phyloP scores from a whole-genome alignment of 2,113 vertebrate genomes.

The Gobio gobio region DNA sequence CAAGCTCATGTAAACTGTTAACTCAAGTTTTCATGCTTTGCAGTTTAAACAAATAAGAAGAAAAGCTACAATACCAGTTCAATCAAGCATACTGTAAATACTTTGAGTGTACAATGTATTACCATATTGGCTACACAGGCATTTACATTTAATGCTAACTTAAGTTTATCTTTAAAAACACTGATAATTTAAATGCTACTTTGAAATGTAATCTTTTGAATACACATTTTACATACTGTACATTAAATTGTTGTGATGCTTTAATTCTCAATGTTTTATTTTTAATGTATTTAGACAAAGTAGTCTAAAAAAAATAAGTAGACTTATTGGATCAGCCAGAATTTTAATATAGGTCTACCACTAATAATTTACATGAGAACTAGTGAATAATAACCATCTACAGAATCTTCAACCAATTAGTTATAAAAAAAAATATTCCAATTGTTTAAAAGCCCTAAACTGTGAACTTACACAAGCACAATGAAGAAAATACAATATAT shows the following conservation, averaged over 20 bases:
- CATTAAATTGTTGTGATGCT: neutral
- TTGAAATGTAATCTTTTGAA: neutral
- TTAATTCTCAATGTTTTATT: neutral
- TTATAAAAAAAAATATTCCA: too few relatives aligned
- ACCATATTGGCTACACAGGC: too few relatives aligned
- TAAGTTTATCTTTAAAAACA: neutral
- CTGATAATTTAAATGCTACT: neutral
- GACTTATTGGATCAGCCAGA: too few relatives aligned
- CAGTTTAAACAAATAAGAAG: neutral
- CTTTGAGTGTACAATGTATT: too few relatives aligned
- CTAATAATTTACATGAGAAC: too few relatives aligned
- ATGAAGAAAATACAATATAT: neutral
- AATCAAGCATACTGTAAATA: too few relatives aligned
- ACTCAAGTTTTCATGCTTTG: neutral
- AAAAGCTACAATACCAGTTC: neutral
- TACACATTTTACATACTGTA: neutral
- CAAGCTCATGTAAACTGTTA: neutral
- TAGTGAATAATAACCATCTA: too few relatives aligned
- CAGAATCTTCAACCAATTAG: neutral
- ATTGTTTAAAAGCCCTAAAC: neutral
- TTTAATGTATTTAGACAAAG: neutral
- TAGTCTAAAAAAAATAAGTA: too few relatives aligned
- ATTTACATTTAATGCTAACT: too few relatives aligned
- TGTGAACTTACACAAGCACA: neutral
- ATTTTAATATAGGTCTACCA: neutral